Conservation (phyloP, 2,888 invertebrate genomes). For the Pandemis corylana region DNA sequence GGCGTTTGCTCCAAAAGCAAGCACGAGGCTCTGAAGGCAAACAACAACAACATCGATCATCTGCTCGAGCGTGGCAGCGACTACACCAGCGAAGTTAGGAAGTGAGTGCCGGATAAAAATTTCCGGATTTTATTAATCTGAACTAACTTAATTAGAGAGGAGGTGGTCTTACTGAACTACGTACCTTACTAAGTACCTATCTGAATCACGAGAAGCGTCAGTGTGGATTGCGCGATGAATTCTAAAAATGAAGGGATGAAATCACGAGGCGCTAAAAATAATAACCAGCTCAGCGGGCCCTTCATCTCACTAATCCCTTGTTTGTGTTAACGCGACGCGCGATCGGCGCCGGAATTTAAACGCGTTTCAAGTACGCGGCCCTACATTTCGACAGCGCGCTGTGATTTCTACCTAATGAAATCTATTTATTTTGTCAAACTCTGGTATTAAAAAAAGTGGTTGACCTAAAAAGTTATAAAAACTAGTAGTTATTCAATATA, state of each 20-base stretch:
- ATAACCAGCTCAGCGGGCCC: conserved; percentile 61
- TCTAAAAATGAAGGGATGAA: conserved; percentile 68
- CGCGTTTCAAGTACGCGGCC: neutral
- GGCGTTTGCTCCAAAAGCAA: conserved; percentile 94
- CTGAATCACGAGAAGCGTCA: conserved; percentile 21
- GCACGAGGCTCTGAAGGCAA: conserved; percentile 91
- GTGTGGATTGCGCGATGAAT: conserved; percentile 54
- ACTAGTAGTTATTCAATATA: neutral
- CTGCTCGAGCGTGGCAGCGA: conserved; percentile 92
- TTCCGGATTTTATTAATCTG: neutral
- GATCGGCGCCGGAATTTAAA: conserved; percentile 34
- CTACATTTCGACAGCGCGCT: conserved; percentile 9
- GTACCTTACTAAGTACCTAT: conserved; percentile 1
- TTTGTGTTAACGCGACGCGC: conserved; percentile 65
- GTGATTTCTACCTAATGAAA: conserved; percentile 18
- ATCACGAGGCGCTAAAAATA: conserved; percentile 71
- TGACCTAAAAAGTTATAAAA: neutral
- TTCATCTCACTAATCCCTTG: conserved; percentile 68
- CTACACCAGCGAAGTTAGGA: conserved; percentile 93
- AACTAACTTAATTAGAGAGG: neutral
- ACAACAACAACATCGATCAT: conserved; percentile 89
- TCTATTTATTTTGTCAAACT: conserved; percentile 1
- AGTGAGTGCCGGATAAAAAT: conserved; percentile 82
- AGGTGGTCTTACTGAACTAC: neutral
- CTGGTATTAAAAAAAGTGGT: neutral